phyloP scores from a whole-genome alignment of 2,113 vertebrate species.

The Colistium nudipinnis region DNA sequence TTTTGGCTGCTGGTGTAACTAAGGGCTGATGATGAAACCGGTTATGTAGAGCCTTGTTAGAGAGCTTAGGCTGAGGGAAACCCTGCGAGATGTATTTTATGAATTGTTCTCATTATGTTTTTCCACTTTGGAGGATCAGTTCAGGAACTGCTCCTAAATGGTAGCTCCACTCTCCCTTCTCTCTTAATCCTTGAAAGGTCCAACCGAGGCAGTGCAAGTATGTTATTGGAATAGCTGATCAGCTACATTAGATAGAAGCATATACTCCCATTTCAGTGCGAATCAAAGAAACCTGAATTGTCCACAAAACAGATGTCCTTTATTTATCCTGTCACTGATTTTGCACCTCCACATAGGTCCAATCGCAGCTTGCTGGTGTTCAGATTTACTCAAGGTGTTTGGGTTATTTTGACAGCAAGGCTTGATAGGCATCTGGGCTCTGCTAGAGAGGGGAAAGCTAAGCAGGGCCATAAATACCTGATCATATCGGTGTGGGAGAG shows the following conservation, averaged over 20 bases:
- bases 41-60: no score
- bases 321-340: background rate
- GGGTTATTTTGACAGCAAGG: slow-evolving; percentile 31
- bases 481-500: slow-evolving; percentile 53
- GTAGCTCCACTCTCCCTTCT: background rate
- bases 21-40: no score
- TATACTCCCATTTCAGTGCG: background rate
- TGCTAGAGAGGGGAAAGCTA: slow-evolving; percentile 13
- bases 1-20: no score
- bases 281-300: slow-evolving; percentile 15
- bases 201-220: background rate
- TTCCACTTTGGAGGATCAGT: background rate
- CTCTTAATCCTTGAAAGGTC: background rate
- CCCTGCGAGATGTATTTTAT: no score
- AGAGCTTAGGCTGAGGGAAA: background rate
- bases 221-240: background rate
- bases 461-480: slow-evolving; percentile 15
- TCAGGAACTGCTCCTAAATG: background rate
- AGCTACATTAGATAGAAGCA: slow-evolving; percentile 1
- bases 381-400: background rate
- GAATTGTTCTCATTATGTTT: background rate
- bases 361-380: background rate
- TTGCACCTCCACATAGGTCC: background rate
- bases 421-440: slow-evolving; percentile 36
- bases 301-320: slow-evolving; percentile 12